Conservation (phyloP, 2,113 vertebrate genomes). For the Delphinapterus leucas region DNA sequence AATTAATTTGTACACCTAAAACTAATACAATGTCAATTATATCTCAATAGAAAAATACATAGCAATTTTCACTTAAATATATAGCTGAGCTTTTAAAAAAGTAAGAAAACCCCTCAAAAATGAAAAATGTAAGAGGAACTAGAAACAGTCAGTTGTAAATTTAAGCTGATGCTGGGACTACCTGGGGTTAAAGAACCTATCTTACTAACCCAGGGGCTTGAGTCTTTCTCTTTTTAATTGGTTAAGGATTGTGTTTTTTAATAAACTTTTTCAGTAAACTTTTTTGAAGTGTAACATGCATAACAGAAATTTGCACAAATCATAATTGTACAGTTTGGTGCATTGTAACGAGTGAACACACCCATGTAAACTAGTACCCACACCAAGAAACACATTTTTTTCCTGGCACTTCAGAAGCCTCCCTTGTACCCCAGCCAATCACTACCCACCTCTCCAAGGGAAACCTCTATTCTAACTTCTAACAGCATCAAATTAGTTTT, state of each 20-base stretch:
- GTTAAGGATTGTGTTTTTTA: background rate
- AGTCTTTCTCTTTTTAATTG: background rate
- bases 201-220: background rate
- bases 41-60: background rate
- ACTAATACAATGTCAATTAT: background rate
- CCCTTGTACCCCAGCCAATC: background rate
- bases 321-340: background rate
- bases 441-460: background rate
- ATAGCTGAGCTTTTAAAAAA: slow-evolving; percentile 6
- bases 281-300: background rate
- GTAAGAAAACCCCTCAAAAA: background rate
- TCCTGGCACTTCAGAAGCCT: background rate
- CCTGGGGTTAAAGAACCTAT: background rate
- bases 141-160: background rate
- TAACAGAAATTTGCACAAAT: background rate
- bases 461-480: background rate
- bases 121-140: background rate
- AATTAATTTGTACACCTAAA: background rate
- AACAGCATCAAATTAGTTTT: background rate
- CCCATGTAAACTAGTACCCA: background rate
- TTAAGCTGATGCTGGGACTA: background rate
- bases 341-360: background rate
- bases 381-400: background rate
- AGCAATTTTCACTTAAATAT: background rate
- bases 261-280: background rate